These are phyloP conservation scores for Amia ocellicauda DNA, from an alignment of 2,113 vertebrate species.

Conservation along the genomic window DNA sequence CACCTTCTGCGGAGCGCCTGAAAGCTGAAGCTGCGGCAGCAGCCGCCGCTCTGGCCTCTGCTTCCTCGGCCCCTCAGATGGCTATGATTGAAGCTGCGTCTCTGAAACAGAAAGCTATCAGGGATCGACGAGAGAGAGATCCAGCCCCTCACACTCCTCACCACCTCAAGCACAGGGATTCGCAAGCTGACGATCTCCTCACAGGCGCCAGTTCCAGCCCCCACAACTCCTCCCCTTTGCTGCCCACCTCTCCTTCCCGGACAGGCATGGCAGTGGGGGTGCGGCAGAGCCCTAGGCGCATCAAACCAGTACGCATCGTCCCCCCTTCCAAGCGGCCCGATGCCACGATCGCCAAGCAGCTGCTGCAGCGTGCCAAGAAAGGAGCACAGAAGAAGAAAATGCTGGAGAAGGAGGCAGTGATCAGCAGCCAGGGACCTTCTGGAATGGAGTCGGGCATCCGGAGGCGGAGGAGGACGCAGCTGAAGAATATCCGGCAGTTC, in stretches of 20 bases:
- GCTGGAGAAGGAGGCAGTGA: slow-evolving; percentile 80
- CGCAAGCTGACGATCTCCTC: slow-evolving; percentile 32
- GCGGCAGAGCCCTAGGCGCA: slow-evolving; percentile 88
- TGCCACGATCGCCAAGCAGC: slow-evolving; percentile 90
- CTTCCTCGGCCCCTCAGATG: slow-evolving; percentile 50
- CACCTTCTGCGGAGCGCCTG: slow-evolving; percentile 83
- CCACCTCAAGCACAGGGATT: slow-evolving; percentile 41
- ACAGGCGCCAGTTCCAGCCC: slow-evolving; percentile 43
- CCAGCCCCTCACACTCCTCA: slow-evolving; percentile 46
- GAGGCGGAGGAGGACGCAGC: slow-evolving; percentile 83
- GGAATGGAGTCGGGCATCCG: slow-evolving; percentile 66
- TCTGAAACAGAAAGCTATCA: slow-evolving; percentile 79
- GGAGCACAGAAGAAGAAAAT: slow-evolving; percentile 82
- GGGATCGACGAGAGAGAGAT: slow-evolving; percentile 72
- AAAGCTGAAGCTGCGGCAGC: slow-evolving; percentile 68
- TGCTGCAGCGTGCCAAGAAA: slow-evolving; percentile 92
- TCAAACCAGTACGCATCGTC: slow-evolving; percentile 90
- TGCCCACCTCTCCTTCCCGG: slow-evolving; percentile 62
- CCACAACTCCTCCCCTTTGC: slow-evolving; percentile 43
- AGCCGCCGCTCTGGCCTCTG: slow-evolving; percentile 49
- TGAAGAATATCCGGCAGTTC: slow-evolving; percentile 97
- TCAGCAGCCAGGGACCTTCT: slow-evolving; percentile 34
- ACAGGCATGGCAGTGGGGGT: slow-evolving; percentile 64
- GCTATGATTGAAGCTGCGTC: slow-evolving; percentile 41
- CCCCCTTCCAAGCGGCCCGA: slow-evolving; percentile 93